Conservation (phyloP, 1,140 invertebrate species). For the Trinorchestia longiramus region DNA sequence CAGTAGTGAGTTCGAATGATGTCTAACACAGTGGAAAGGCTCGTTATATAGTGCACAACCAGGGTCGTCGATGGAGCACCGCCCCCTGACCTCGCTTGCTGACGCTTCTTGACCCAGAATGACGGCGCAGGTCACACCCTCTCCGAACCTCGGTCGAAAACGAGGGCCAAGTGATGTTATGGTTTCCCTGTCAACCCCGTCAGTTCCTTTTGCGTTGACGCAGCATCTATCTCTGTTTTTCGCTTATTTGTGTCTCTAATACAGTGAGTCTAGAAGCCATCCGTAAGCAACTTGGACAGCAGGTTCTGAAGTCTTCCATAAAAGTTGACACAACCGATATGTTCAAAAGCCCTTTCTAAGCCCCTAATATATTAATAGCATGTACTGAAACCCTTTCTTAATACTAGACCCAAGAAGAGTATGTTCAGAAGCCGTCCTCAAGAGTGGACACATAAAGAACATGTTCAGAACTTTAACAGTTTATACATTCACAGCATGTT, state of each 20-base stretch:
- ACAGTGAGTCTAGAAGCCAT: background rate
- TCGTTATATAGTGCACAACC: conserved; percentile 41
- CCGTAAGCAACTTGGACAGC: background rate
- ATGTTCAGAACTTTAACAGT: background rate
- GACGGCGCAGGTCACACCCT: conserved; percentile 49
- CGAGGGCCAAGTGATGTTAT: conserved; percentile 30
- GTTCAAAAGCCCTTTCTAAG: background rate
- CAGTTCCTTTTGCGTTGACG: background rate
- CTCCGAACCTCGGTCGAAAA: background rate
- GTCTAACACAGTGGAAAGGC: background rate
- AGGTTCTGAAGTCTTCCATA: background rate
- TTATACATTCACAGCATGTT: background rate
- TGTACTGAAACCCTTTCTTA: background rate
- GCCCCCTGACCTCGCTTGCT: conserved; percentile 49
- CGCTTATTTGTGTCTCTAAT: background rate
- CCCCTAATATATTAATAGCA: background rate
- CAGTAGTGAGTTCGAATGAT: conserved; percentile 42
- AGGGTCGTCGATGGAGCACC: conserved; percentile 16
- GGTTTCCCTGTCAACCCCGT: background rate
- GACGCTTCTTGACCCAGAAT: conserved; percentile 53
- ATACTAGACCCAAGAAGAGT: background rate
- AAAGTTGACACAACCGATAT: background rate
- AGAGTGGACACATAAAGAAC: too few relatives aligned
- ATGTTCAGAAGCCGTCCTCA: background rate
- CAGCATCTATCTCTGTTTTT: background rate